Percentiles rank a stretch among this genome's conserved stretches.
These are phyloP conservation scores for Boloria euphrosyne DNA, from an alignment of 2,888 invertebrate species.

Conservation along the genomic window DNA sequence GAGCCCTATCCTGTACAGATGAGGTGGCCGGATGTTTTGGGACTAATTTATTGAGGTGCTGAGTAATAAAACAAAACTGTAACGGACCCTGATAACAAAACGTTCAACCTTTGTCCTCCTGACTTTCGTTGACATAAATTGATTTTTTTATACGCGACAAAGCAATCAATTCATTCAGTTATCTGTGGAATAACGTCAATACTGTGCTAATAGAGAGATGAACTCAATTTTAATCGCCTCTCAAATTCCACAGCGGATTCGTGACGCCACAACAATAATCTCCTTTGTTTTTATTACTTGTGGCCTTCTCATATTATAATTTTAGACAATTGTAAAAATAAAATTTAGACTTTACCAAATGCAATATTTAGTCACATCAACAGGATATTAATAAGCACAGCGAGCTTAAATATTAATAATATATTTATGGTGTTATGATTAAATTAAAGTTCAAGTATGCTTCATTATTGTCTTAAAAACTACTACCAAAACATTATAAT, in stretches of 20 bases:
- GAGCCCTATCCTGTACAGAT: slow-evolving; percentile 17
- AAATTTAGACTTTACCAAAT: too few relatives aligned
- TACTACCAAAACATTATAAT: too few relatives aligned
- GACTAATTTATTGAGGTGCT: slow-evolving; percentile 42
- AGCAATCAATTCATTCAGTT: slow-evolving; percentile 61
- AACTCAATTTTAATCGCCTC: slow-evolving; percentile 40
- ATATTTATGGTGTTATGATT: too few relatives aligned
- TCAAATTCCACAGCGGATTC: slow-evolving; percentile 38
- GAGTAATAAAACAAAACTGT: slow-evolving; percentile 45
- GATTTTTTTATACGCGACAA: slow-evolving; percentile 69
- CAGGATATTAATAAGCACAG: too few relatives aligned
- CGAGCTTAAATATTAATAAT: too few relatives aligned
- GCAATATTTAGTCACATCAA: too few relatives aligned
- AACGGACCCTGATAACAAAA: slow-evolving; percentile 52
- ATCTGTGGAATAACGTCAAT: slow-evolving; percentile 67
- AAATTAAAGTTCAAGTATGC: too few relatives aligned
- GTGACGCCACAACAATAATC: slow-evolving; percentile 27
- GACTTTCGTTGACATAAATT: slow-evolving; percentile 73
- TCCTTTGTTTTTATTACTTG: slow-evolving; percentile 25
- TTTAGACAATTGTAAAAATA: slow-evolving; percentile 12
- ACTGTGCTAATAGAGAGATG: slow-evolving; percentile 40
- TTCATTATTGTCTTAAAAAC: too few relatives aligned
- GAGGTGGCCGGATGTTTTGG: slow-evolving; percentile 41
- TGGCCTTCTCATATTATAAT: slow-evolving; percentile 8
- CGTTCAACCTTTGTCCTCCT: slow-evolving; percentile 54